Evolutionary conservation across 2,888 invertebrate species (phyloP).

Genomic region (Deilephila elpenor): DNA sequence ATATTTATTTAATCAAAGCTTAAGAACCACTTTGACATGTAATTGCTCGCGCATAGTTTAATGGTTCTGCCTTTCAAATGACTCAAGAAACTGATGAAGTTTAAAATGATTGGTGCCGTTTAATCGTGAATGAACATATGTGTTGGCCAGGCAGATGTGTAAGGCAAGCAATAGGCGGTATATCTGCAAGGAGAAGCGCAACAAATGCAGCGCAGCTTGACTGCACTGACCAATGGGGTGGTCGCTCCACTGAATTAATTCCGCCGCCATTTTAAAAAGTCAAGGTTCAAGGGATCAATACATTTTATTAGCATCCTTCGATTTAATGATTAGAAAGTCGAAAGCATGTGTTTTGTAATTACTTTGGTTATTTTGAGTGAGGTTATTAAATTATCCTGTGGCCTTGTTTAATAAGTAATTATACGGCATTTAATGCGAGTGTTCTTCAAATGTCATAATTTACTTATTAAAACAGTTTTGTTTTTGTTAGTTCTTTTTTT

Average conservation of each 20-base stretch:
- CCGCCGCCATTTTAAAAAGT: slow-evolving; percentile 40
- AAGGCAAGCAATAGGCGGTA: slow-evolving; percentile 62
- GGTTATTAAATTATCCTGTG: background rate
- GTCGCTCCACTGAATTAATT: slow-evolving; percentile 60
- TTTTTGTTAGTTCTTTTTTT: no score
- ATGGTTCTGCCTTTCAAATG: background rate
- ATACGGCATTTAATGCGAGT: background rate
- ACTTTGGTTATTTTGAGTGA: background rate
- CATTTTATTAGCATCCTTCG: slow-evolving; percentile 11
- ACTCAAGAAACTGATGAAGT: background rate
- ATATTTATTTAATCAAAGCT: slow-evolving; percentile 18
- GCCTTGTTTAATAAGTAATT: background rate
- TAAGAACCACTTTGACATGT: slow-evolving; percentile 16
- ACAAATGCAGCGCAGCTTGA: slow-evolving; percentile 69
- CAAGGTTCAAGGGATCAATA: slow-evolving; percentile 23
- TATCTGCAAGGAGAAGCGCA: slow-evolving; percentile 76
- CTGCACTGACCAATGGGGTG: slow-evolving; percentile 66
- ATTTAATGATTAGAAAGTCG: slow-evolving; percentile 16
- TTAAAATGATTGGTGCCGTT: background rate
- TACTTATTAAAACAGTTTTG: no score
- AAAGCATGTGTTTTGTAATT: slow-evolving; percentile 1
- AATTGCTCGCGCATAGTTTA: slow-evolving; percentile 17
- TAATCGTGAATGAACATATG: slow-evolving; percentile 4
- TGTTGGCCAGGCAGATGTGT: slow-evolving; percentile 69
- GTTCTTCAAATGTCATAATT: no score